Conservation (phyloP, 2,888 invertebrate genomes). For the Chironomus riparius region DNA sequence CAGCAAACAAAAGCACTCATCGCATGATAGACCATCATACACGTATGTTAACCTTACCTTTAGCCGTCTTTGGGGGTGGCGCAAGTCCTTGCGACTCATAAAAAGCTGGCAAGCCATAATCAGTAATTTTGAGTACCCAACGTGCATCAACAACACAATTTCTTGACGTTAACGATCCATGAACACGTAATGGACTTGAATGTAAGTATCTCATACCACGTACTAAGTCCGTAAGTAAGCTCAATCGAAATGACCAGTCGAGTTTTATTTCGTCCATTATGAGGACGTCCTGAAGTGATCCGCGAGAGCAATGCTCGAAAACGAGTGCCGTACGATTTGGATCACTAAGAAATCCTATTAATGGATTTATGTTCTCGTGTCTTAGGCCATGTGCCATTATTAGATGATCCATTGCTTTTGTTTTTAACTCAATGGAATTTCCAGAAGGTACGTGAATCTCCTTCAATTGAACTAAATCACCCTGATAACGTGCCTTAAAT, state of each 20-base stretch:
- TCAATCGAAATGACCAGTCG: slow-evolving; percentile 92
- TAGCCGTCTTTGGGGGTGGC: slow-evolving; percentile 52
- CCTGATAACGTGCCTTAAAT: slow-evolving; percentile 75
- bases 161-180: slow-evolving; percentile 79
- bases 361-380: slow-evolving; percentile 84
- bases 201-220: slow-evolving; percentile 88
- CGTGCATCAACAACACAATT: slow-evolving; percentile 89
- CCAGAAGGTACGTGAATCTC: slow-evolving; percentile 52
- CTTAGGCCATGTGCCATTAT: slow-evolving; percentile 73
- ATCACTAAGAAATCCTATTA: slow-evolving; percentile 78
- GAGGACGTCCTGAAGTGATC: slow-evolving; percentile 79
- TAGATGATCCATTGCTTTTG: slow-evolving; percentile 69
- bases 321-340: slow-evolving; percentile 70
- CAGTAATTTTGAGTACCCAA: slow-evolving; percentile 91
- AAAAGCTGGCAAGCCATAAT: slow-evolving; percentile 75
- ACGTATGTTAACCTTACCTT: slow-evolving; percentile 34
- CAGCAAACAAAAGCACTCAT: too few species aligned
- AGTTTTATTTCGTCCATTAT: slow-evolving; percentile 83
- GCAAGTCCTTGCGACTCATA: slow-evolving; percentile 64
- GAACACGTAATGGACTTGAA: slow-evolving; percentile 68
- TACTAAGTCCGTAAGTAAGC: slow-evolving; percentile 85
- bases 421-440: slow-evolving; percentile 61
- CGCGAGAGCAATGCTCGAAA: slow-evolving; percentile 79
- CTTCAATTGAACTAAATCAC: slow-evolving; percentile 82
- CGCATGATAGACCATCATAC: too few species aligned